Evolutionary conservation across 2,113 vertebrate species (phyloP).

Genomic region (Thunnus maccoyii): DNA sequence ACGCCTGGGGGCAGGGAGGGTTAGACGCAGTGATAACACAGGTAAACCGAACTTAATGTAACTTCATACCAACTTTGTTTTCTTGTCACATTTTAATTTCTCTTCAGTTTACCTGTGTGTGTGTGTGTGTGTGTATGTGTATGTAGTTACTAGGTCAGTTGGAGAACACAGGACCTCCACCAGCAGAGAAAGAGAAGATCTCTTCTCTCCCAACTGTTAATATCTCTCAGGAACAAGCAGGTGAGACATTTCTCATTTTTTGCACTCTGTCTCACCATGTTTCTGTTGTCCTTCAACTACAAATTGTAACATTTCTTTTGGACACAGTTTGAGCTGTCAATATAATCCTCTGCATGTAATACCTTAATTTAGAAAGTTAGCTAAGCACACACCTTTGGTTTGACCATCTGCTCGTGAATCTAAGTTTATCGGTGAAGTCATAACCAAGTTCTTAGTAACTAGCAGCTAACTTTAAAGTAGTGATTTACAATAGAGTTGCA

Average conservation of each 20-base stretch:
- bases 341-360: background rate
- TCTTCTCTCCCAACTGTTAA: slow-evolving; percentile 93
- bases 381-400: background rate
- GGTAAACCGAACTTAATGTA: slow-evolving; percentile 77
- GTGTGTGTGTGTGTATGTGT: background rate
- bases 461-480: background rate
- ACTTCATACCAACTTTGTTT: background rate
- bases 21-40: slow-evolving; percentile 98
- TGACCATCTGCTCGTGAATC: no score
- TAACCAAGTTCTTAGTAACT: no score
- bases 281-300: background rate
- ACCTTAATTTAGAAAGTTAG: background rate
- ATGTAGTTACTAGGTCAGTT: slow-evolving; percentile 94
- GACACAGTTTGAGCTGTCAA: background rate
- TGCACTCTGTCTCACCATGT: background rate
- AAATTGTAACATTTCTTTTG: background rate
- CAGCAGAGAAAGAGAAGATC: slow-evolving; percentile 97
- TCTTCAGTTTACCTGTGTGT: slow-evolving; percentile 34
- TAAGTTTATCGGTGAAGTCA: background rate
- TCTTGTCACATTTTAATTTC: background rate
- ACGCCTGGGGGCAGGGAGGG: slow-evolving; percentile 97
- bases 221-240: slow-evolving; percentile 97
- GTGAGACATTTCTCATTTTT: slow-evolving; percentile 77
- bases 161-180: slow-evolving; percentile 96
- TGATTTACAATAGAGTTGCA: background rate